These are phyloP conservation scores for Prionailurus viverrinus DNA, from an alignment of 2,113 vertebrate species.

Conservation along the genomic window DNA sequence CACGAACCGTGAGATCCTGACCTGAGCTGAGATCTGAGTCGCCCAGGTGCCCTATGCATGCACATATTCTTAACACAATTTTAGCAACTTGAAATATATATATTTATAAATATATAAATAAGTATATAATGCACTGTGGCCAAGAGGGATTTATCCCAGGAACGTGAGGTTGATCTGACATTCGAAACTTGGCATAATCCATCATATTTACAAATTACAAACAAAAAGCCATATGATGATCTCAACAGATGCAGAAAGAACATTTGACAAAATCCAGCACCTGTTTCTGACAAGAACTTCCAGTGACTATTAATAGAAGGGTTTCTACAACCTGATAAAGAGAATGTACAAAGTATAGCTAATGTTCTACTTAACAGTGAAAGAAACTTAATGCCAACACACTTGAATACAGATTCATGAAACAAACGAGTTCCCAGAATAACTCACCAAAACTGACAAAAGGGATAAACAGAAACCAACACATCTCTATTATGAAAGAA, in stretches of 20 bases:
- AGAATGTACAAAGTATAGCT: neutral
- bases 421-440: neutral
- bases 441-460: neutral
- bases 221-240: neutral
- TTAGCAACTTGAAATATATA: neutral
- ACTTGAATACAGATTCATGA: neutral
- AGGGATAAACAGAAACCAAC: neutral
- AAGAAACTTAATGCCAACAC: neutral
- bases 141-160: neutral
- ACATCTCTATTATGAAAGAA: neutral
- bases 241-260: neutral
- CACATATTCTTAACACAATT: too few species aligned
- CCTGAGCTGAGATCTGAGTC: too few species aligned
- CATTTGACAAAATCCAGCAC: neutral
- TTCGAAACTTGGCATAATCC: neutral
- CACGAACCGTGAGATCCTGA: too few species aligned
- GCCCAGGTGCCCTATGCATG: too few species aligned
- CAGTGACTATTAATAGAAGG: neutral
- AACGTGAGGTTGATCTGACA: neutral
- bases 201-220: neutral
- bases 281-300: neutral
- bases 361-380: neutral
- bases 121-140: neutral
- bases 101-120: too few species aligned
- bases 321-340: neutral